Conservation (phyloP, 2,888 invertebrate genomes). For the Trypoxylon attenuatum region DNA sequence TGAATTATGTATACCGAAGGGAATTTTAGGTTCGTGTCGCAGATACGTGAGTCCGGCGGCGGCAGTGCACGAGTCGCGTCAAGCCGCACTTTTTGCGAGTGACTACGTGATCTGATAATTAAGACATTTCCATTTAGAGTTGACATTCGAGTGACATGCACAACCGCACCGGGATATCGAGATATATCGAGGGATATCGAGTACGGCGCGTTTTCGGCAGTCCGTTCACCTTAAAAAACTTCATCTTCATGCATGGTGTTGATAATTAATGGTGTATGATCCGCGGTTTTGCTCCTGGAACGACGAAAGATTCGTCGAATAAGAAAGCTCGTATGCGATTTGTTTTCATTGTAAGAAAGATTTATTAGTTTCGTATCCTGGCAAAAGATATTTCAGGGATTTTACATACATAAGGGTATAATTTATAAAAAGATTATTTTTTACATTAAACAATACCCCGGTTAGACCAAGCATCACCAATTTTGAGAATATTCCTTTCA, state of each 20-base stretch:
- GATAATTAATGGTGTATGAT: constrained; percentile 60
- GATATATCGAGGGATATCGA: too few relatives aligned
- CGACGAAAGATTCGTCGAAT: constrained; percentile 14
- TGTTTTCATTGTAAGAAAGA: constrained; percentile 35
- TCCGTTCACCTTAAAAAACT: constrained; percentile 42
- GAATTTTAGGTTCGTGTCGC: constrained; percentile 23
- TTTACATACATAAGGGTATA: too few relatives aligned
- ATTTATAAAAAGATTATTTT: too few relatives aligned
- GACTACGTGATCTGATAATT: constrained; percentile 68
- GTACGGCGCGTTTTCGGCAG: constrained; percentile 41
- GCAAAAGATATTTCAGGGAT: constrained; percentile 22
- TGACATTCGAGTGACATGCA: constrained; percentile 63
- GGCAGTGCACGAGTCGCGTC: neutral
- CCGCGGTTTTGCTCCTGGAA: constrained; percentile 44
- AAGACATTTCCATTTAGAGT: constrained; percentile 71
- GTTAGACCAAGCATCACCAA: too few relatives aligned
- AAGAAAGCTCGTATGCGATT: constrained; percentile 35
- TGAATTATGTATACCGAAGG: constrained; percentile 14
- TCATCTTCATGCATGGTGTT: constrained; percentile 54
- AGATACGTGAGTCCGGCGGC: neutral
- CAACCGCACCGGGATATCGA: constrained; percentile 30
- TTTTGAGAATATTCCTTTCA: too few relatives aligned
- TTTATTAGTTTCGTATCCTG: constrained; percentile 47
- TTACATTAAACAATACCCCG: too few relatives aligned
- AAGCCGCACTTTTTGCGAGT: constrained; percentile 24